These are phyloP conservation scores for Lates calcarifer DNA, from an alignment of 2,113 vertebrate genomes.

Conservation along the genomic window DNA sequence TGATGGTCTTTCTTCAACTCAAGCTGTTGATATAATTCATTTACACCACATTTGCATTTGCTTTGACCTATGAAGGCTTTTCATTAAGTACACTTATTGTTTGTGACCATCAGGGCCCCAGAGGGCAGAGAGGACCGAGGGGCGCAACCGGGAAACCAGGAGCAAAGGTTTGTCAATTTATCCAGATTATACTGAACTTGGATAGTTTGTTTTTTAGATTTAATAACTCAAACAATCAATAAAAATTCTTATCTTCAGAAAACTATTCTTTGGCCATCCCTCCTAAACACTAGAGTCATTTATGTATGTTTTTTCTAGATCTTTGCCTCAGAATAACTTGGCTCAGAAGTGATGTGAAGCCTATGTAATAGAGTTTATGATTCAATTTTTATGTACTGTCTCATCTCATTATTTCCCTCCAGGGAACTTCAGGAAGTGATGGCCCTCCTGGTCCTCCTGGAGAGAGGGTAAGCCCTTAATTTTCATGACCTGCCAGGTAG, in stretches of 20 bases:
- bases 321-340: neutral
- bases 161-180: conserved; percentile 86
- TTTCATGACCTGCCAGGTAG: neutral
- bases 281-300: neutral
- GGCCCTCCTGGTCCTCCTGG: conserved; percentile 89
- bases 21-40: too few species aligned
- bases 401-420: conserved; percentile 15
- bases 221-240: neutral
- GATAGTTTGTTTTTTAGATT: neutral
- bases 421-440: conserved; percentile 93
- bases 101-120: conserved; percentile 86
- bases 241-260: too few species aligned
- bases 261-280: neutral
- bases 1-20: neutral
- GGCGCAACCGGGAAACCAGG: conserved; percentile 91
- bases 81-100: neutral
- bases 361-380: neutral
- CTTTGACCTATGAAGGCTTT: neutral
- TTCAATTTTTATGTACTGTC: neutral
- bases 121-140: conserved; percentile 91
- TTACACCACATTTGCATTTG: neutral
- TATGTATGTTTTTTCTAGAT: neutral
- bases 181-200: neutral
- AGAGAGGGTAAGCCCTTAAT: conserved; percentile 86
- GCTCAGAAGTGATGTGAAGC: neutral